A percentile compares a stretch with the other conserved stretches of the same genome.
These are phyloP conservation scores for Chloebia gouldiae DNA, from an alignment of 2,113 vertebrate genomes.

Conservation along the genomic window DNA sequence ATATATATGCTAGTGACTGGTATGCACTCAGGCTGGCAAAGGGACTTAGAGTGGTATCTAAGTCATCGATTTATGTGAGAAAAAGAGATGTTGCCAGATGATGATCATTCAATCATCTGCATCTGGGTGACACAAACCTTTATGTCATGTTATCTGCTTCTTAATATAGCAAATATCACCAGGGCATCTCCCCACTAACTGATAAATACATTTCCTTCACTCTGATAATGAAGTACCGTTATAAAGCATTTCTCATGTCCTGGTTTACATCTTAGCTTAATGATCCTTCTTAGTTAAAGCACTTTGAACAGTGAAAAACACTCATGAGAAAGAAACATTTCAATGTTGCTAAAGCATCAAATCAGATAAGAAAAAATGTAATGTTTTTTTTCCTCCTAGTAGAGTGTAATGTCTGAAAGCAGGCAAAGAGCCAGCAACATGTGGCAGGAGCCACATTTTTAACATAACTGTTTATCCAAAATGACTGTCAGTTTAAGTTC, in stretches of 20 bases:
- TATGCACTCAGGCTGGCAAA: not conserved
- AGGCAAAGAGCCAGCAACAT: constrained; percentile 9
- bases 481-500: constrained; percentile 32
- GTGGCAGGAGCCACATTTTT: constrained; percentile 25
- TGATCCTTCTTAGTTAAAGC: not conserved
- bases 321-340: not conserved
- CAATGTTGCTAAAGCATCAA: not conserved
- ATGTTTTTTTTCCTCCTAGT: not conserved
- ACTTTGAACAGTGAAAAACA: not conserved
- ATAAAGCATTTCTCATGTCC: not conserved
- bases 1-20: not conserved
- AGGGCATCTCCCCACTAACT: not conserved
- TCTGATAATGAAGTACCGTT: not conserved
- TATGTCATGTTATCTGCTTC: not conserved
- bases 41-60: not conserved
- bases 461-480: not conserved
- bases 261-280: not conserved
- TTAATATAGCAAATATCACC: not conserved
- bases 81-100: constrained; percentile 8
- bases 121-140: not conserved
- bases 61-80: constrained; percentile 27
- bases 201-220: not conserved
- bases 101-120: not conserved
- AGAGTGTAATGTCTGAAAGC: not conserved
- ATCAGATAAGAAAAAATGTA: not conserved